These are phyloP conservation scores for Pseudomugil gertrudae DNA, from an alignment of 2,797 vertebrate species.

Conservation along the genomic window DNA sequence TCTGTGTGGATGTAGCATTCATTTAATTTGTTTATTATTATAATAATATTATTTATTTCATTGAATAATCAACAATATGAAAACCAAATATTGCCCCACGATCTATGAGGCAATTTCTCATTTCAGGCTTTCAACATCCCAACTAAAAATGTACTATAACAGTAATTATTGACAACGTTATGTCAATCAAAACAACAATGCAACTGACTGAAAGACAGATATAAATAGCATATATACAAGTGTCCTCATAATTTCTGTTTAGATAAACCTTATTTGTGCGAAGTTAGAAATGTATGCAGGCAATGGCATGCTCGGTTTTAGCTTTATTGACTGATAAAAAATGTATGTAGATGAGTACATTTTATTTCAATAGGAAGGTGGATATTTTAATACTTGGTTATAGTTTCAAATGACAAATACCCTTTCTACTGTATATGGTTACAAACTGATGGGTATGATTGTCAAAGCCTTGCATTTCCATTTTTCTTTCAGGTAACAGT, in stretches of 20 bases:
- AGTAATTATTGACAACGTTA: no score
- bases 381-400: no score
- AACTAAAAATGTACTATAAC: no score
- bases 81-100: neutral
- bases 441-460: neutral
- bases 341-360: neutral
- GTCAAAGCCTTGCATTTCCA: slow-evolving; percentile 4
- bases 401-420: neutral
- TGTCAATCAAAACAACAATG: neutral
- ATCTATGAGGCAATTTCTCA: neutral
- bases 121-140: neutral
- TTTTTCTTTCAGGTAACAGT: slow-evolving; percentile 4
- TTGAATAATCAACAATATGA: neutral
- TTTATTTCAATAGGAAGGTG: neutral
- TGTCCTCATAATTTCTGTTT: slow-evolving; percentile 43
- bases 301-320: neutral
- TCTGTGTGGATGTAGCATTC: no score
- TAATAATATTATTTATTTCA: no score
- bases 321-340: neutral
- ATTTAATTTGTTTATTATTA: no score
- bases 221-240: neutral
- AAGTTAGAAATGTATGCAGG: neutral
- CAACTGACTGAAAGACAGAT: neutral
- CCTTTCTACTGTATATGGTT: neutral
- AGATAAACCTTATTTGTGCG: neutral